Percentiles rank a stretch among this genome's conserved stretches.
Evolutionary conservation across 2,888 invertebrate species (phyloP).

Genomic region (Oligia latruncula): DNA sequence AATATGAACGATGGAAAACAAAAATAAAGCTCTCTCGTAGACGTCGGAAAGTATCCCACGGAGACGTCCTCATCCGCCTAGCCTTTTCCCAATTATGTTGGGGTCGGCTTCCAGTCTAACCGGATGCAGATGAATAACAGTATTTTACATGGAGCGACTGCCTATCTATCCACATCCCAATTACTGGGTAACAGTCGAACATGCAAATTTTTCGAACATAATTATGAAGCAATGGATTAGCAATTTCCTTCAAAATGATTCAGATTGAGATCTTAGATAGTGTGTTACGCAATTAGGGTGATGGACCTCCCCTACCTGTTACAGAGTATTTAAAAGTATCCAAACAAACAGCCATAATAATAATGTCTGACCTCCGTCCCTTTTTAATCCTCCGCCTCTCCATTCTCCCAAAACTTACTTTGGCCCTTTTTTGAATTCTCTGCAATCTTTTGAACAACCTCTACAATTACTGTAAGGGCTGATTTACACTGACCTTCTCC

Average conservation of each 20-base stretch:
- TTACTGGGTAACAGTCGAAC: no score
- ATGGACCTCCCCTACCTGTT: not conserved
- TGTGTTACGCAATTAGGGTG: no score
- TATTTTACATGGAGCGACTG: no score
- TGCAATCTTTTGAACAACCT: constrained; percentile 34
- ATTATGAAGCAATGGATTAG: no score
- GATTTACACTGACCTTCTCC: constrained; percentile 34
- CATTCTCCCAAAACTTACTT: constrained; percentile 11
- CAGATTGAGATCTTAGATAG: no score
- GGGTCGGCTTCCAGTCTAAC: no score
- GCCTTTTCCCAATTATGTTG: no score
- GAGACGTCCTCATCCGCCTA: no score
- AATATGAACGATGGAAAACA: not conserved
- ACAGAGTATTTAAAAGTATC: not conserved
- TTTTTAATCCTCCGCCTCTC: constrained; percentile 13
- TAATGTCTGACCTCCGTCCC: not conserved
- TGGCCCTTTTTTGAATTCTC: constrained; percentile 12
- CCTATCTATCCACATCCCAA: no score
- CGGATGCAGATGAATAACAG: no score
- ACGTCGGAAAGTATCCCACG: not conserved
- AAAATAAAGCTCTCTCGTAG: not conserved
- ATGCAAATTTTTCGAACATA: no score
- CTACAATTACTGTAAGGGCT: constrained; percentile 53
- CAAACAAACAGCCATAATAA: not conserved
- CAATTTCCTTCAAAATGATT: no score